phyloP scores from a whole-genome alignment of 2,113 vertebrate species.

The Vidua chalybeata region DNA sequence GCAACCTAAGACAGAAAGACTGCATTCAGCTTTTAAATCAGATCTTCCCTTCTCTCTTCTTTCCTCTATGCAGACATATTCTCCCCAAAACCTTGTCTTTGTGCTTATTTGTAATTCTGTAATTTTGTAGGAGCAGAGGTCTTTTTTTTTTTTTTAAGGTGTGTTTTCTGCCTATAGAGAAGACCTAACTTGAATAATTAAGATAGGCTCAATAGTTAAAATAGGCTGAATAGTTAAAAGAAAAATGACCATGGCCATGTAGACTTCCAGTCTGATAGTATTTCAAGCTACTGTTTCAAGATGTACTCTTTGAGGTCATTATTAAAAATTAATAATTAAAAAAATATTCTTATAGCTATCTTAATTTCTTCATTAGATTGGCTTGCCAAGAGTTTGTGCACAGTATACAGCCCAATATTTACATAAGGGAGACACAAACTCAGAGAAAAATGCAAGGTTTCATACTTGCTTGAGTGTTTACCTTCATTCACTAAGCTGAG shows the following conservation, averaged over 20 bases:
- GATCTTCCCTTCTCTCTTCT: not conserved
- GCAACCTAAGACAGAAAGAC: not conserved
- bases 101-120: not conserved
- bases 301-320: not conserved
- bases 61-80: accelerated
- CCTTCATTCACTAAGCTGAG: not conserved
- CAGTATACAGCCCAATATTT: not conserved
- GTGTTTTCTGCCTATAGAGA: not conserved
- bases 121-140: not conserved
- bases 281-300: not conserved
- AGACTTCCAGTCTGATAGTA: not conserved
- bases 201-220: not conserved
- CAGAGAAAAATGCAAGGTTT: not conserved
- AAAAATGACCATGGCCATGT: not conserved
- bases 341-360: not conserved
- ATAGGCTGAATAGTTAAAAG: not conserved
- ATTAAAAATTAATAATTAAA: not conserved
- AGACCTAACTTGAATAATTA: not conserved
- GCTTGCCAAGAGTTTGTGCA: not conserved
- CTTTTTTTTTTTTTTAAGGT: not conserved
- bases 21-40: not conserved
- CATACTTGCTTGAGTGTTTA: not conserved
- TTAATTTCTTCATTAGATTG: not conserved
- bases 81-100: not conserved
- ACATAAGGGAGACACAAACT: not conserved